These are phyloP conservation scores for Cyrtodaria siliqua DNA, from an alignment of 2,888 invertebrate species.

Conservation along the genomic window DNA sequence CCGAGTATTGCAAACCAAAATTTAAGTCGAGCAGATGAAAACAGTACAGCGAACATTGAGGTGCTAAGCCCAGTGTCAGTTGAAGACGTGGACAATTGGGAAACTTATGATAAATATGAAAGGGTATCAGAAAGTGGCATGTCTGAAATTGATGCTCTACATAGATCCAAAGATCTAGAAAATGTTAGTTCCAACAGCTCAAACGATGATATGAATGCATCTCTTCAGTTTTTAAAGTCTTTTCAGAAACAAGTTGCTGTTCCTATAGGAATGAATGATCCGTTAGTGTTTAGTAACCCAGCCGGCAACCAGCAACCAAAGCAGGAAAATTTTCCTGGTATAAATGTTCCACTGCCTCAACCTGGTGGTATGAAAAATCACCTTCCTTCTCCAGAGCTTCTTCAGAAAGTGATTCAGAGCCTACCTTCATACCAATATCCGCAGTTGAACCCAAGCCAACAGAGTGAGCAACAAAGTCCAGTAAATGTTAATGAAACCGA, in stretches of 20 bases:
- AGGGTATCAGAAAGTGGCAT: conserved; percentile 40
- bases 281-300: conserved; percentile 51
- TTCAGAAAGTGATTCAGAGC: conserved; percentile 38
- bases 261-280: conserved; percentile 60
- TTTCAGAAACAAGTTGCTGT: conserved; percentile 33
- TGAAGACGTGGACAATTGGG: conserved; percentile 50
- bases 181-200: conserved; percentile 26
- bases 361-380: conserved; percentile 9
- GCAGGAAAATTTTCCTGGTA: no score
- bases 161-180: conserved; percentile 26
- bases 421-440: conserved; percentile 16
- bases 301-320: conserved; percentile 10
- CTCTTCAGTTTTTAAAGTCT: neutral
- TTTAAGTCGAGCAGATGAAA: neutral
- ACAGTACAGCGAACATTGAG: neutral
- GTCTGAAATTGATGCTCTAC: conserved; percentile 8
- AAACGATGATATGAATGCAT: neutral
- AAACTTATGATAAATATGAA: conserved; percentile 50
- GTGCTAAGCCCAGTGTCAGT: conserved; percentile 44
- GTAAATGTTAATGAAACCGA: conserved; percentile 1
- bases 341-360: no score
- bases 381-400: conserved; percentile 37
- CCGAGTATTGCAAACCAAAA: neutral
- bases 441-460: no score
- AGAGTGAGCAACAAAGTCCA: no score